Percentiles rank a stretch among this genome's conserved stretches.
These are phyloP conservation scores for Tiaroga cobitis DNA, from an alignment of 2,797 vertebrate genomes.

Conservation along the genomic window DNA sequence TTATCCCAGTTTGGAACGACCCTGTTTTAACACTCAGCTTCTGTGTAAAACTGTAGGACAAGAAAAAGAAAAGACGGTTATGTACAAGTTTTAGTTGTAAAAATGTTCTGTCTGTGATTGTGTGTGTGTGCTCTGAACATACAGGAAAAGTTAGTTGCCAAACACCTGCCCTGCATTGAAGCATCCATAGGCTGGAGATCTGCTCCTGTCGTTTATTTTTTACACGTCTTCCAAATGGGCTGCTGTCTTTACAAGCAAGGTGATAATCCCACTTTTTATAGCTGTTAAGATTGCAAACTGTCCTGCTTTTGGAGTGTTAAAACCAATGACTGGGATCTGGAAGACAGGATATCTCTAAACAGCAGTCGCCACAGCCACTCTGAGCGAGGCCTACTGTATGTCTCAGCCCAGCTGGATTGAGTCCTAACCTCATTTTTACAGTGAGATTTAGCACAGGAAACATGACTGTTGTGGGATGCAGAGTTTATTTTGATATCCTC, in stretches of 20 bases:
- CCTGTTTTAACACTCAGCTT: conserved; percentile 3
- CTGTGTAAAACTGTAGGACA: background rate
- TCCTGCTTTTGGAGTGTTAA: conserved; percentile 63
- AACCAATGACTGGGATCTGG: conserved; percentile 55
- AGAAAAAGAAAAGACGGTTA: background rate
- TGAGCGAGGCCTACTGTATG: conserved; percentile 13
- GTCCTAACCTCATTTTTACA: conserved; percentile 16
- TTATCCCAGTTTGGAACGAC: conserved; percentile 25
- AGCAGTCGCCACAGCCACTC: background rate
- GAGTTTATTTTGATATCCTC: background rate
- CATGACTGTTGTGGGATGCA: background rate
- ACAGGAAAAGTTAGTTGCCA: conserved; percentile 69
- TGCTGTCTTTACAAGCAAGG: conserved; percentile 76
- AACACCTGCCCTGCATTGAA: conserved; percentile 77
- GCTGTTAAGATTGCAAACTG: conserved; percentile 72
- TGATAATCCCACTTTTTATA: conserved; percentile 80
- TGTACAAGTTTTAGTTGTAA: background rate
- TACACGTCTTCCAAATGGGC: conserved; percentile 72
- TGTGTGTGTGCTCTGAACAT: background rate
- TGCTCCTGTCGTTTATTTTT: conserved; percentile 70
- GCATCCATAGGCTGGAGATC: conserved; percentile 65
- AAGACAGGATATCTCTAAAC: conserved; percentile 10
- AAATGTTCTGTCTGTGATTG: conserved; percentile 45
- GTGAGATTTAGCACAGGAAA: background rate
- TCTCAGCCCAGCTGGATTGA: conserved; percentile 25